phyloP scores from a whole-genome alignment of 2,113 vertebrate species.

The Candoia aspera region DNA sequence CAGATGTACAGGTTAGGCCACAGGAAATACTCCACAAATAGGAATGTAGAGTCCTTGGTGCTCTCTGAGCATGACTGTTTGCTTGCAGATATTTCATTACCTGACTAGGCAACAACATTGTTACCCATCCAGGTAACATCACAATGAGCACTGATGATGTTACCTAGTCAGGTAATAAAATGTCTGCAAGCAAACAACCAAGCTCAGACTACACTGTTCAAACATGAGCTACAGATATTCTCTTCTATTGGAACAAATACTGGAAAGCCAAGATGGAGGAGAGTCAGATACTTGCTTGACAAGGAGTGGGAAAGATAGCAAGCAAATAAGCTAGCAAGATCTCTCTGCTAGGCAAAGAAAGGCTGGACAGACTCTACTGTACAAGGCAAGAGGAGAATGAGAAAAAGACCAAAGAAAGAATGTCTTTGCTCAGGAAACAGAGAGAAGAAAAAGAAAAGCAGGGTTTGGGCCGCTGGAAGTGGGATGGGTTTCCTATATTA shows the following conservation, averaged over 20 bases:
- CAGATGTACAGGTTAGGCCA: background rate
- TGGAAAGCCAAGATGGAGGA: background rate
- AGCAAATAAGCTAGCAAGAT: background rate
- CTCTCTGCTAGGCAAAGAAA: background rate
- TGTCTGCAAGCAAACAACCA: background rate
- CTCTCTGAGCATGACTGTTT: no score
- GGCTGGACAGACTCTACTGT: background rate
- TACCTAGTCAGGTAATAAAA: background rate
- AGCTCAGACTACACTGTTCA: background rate
- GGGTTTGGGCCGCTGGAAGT: background rate
- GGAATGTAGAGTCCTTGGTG: background rate
- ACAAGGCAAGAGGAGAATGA: background rate
- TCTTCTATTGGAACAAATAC: background rate
- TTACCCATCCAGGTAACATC: background rate
- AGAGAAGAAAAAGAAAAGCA: background rate
- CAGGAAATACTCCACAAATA: background rate
- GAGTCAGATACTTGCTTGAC: background rate
- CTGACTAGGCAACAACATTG: background rate
- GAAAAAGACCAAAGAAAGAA: background rate
- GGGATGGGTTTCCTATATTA: no score
- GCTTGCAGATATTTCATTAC: no score
- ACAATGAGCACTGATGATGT: background rate
- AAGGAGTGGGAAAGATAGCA: background rate
- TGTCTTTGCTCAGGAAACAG: background rate
- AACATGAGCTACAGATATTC: background rate